These are phyloP conservation scores for Accipiter virgatus DNA, from an alignment of 2,113 vertebrate species.

Conservation along the genomic window DNA sequence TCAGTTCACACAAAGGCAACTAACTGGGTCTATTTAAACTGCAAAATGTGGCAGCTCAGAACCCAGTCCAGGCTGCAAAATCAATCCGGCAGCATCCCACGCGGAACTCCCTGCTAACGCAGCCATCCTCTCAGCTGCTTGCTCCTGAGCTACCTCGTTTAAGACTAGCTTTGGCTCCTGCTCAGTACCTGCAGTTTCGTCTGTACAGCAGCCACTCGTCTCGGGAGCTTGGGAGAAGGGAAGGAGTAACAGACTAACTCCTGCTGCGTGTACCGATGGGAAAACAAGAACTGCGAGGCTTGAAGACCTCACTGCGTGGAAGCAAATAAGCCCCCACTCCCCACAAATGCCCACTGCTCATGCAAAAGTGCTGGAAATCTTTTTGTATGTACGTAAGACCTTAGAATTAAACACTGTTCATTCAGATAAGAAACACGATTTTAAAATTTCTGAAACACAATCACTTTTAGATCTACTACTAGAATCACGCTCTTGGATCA, in stretches of 20 bases:
- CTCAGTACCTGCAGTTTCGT: accelerated
- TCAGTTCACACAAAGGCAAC: too few relatives aligned
- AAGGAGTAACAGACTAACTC: not conserved
- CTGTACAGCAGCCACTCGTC: not conserved
- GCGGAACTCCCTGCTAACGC: not conserved
- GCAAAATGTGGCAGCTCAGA: not conserved
- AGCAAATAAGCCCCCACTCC: not conserved
- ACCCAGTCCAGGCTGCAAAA: not conserved
- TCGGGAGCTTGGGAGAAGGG: not conserved
- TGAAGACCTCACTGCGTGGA: not conserved
- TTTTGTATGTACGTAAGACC: not conserved
- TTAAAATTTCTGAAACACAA: not conserved
- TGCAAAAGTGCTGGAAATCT: not conserved
- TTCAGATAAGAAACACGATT: not conserved
- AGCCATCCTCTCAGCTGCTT: not conserved
- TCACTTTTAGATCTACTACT: not conserved
- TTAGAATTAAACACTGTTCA: not conserved
- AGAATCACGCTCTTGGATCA: not conserved
- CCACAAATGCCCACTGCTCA: accelerated
- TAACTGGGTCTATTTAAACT: not conserved
- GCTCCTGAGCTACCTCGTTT: accelerated
- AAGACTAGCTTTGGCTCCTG: not conserved
- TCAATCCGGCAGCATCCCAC: accelerated
- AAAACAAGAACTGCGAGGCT: not conserved
- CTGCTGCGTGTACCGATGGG: accelerated